Evolutionary conservation across 2,797 vertebrate genomes (phyloP), one percentile per base, ranked within the genome.

Genomic region (Knipowitschia caucasica): DNA sequence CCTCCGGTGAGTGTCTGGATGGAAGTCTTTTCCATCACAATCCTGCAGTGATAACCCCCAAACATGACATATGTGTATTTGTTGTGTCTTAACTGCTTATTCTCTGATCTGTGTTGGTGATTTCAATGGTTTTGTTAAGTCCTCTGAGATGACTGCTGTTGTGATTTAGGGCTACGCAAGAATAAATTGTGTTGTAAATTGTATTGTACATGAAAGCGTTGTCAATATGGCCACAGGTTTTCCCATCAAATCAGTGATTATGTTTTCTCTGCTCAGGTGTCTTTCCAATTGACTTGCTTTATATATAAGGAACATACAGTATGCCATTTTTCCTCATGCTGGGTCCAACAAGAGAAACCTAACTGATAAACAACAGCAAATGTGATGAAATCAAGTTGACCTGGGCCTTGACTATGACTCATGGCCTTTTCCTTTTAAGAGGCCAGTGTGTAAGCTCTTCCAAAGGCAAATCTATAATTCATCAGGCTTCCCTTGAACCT

Each of bases 1-100:
- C 93, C 94, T 39, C 92, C 94, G 55, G 96, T 98, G 90, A 97
- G 94, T 93, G 70, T 53, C 53, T 62, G n/a, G n/a, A n/a, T n/a
- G n/a, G n/a, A n/a, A 5, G 15, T 11, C 35, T 14, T 33, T 29
- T 62, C 42, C 56, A 24, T 40, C 26, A 42, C 24, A 59, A 35
- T 21, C 53, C 14, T n/a, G 55, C 45, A 47, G 20, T 50, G 15
- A 57, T 51, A 68, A 60, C 24, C 46, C 34, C 47, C 17, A 39
- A 20, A 39, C 17, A 39, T 5, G 0, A 20, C n/a, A 39, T 39
- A 34, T 12, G 11, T n/a, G n/a, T n/a, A n/a, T n/a, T n/a, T n/a
- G n/a, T n/a, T n/a, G n/a, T n/a, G n/a, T n/a, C n/a, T n/a, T n/a
- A n/a, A n/a, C n/a, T n/a, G n/a, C n/a, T n/a, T n/a, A n/a, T n/a